phyloP scores from a whole-genome alignment of 92 coral and sea anemone genomes.

The Epizoanthus rinbou region DNA sequence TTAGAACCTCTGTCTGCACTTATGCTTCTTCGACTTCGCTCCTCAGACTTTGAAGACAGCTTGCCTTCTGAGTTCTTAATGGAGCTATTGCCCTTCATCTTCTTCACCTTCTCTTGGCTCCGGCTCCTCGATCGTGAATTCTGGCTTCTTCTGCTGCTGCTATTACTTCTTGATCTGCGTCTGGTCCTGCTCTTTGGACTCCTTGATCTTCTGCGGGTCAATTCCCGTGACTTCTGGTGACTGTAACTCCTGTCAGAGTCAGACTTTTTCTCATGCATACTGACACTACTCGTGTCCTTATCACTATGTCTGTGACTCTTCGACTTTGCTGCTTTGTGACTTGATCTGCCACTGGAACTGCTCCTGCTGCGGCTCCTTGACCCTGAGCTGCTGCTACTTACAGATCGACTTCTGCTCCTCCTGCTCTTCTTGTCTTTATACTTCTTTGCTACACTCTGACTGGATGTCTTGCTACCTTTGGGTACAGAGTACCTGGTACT shows the following conservation, averaged over 20 bases:
- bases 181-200: slow-evolving; percentile 26
- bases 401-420: slow-evolving; percentile 55
- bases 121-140: slow-evolving; percentile 24
- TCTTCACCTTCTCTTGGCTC: slow-evolving; percentile 18
- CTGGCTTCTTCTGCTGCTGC: neutral
- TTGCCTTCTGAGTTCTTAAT: neutral
- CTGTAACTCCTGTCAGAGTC: neutral
- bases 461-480: slow-evolving; percentile 1
- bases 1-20: slow-evolving; percentile 24
- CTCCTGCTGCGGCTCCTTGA: slow-evolving; percentile 67
- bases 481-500: neutral
- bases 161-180: slow-evolving; percentile 24
- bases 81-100: neutral
- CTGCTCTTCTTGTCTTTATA: slow-evolving; percentile 6
- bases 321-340: slow-evolving; percentile 1
- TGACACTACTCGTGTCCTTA: neutral
- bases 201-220: slow-evolving; percentile 13
- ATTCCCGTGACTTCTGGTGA: neutral
- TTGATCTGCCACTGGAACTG: slow-evolving; percentile 33
- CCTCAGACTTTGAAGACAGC: neutral
- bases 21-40: slow-evolving; percentile 2
- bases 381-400: slow-evolving; percentile 68
- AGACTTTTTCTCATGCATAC: neutral
- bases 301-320: slow-evolving; percentile 10
- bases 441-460: neutral